Percentiles rank a stretch among this genome's conserved stretches.
These are phyloP conservation scores for Leptonema lineaticorne DNA, from an alignment of 1,140 invertebrate genomes.

Conservation along the genomic window DNA sequence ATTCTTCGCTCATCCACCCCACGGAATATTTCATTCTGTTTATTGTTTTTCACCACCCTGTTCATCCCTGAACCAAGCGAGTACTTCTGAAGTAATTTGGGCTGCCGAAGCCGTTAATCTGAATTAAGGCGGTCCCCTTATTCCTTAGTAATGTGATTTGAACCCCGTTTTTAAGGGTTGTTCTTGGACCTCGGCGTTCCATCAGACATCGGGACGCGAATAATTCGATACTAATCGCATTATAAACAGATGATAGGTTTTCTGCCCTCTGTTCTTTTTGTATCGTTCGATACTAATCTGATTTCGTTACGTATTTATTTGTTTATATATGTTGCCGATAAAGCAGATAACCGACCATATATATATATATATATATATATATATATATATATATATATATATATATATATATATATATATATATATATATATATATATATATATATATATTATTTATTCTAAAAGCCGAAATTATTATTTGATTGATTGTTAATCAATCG, in stretches of 20 bases:
- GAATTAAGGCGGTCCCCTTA: conserved; percentile 38
- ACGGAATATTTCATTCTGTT: neutral
- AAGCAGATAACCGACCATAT: too few relatives aligned
- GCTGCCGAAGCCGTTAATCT: conserved; percentile 39
- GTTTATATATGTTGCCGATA: neutral
- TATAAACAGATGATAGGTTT: conserved; percentile 41
- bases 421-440: too few relatives aligned
- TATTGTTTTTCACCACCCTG: neutral
- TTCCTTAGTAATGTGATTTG: conserved; percentile 37
- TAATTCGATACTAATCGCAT: conserved; percentile 42
- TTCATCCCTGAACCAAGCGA: too few relatives aligned
- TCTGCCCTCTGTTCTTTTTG: conserved; percentile 15
- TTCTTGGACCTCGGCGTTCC: neutral
- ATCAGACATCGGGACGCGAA: conserved; percentile 26
- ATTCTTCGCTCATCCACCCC: neutral
- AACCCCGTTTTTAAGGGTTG: conserved; percentile 14
- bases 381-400: too few relatives aligned
- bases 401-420: too few relatives aligned
- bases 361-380: too few relatives aligned
- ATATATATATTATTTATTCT: too few relatives aligned
- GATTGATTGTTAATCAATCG: too few relatives aligned
- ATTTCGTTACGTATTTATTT: neutral
- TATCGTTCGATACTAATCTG: conserved; percentile 35
- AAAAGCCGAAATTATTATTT: too few relatives aligned
- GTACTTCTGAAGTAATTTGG: conserved; percentile 35